phyloP scores from a whole-genome alignment of 2,888 invertebrate genomes.

The Cephonodes hylas region DNA sequence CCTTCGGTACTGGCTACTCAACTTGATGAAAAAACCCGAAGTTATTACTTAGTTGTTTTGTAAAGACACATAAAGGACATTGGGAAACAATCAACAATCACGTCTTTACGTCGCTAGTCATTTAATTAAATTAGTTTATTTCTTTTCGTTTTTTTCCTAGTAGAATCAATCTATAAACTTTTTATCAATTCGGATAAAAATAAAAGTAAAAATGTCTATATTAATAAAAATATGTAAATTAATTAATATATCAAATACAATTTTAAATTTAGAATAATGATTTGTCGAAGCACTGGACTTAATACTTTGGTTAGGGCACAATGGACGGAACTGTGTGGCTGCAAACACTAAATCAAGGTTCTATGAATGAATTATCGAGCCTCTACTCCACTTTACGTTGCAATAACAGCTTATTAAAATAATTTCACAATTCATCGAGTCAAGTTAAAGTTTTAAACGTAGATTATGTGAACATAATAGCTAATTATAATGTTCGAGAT shows the following conservation, averaged over 20 bases:
- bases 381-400: too few relatives aligned
- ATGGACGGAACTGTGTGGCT: too few relatives aligned
- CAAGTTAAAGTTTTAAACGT: not conserved
- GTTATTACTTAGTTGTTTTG: not conserved
- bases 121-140: not conserved
- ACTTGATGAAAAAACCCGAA: not conserved
- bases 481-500: not conserved
- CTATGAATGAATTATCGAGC: not conserved
- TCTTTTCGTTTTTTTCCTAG: too few relatives aligned
- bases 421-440: not conserved
- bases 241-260: too few relatives aligned
- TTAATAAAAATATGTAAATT: too few relatives aligned
- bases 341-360: not conserved
- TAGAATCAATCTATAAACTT: too few relatives aligned
- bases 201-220: too few relatives aligned
- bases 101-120: not conserved
- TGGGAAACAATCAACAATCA: not conserved
- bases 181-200: too few relatives aligned
- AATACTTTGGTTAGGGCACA: too few relatives aligned
- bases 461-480: not conserved
- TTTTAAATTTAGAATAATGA: too few relatives aligned
- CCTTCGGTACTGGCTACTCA: not conserved
- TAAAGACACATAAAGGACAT: not conserved
- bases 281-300: too few relatives aligned
- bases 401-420: constrained; percentile 1